Conservation (phyloP, 2,113 vertebrate genomes). For the Lichenostomus cassidix region DNA sequence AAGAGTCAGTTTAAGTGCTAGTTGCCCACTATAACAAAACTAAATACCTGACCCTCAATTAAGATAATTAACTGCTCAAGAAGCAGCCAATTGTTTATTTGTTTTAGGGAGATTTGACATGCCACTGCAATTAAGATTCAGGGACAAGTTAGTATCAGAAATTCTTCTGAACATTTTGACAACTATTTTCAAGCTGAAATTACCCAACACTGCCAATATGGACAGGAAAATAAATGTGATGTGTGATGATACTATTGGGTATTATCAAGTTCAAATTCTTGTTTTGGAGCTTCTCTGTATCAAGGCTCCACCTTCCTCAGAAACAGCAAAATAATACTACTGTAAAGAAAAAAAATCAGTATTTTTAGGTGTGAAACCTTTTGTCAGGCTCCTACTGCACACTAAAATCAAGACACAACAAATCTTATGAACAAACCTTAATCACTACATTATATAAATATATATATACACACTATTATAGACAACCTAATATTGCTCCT, state of each 20-base stretch:
- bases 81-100: background rate
- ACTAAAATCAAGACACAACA: background rate
- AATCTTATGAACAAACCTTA: background rate
- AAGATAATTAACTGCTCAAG: background rate
- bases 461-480: rapidly evolving
- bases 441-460: background rate
- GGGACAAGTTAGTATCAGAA: background rate
- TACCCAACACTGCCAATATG: background rate
- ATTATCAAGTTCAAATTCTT: background rate
- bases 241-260: too few relatives aligned
- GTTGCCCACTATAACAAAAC: background rate
- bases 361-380: background rate
- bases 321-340: background rate
- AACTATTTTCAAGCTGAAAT: conserved; percentile 54
- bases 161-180: background rate
- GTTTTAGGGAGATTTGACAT: background rate
- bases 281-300: background rate
- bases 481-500: background rate
- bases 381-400: background rate
- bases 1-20: background rate
- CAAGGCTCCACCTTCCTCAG: background rate
- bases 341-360: background rate
- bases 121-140: background rate
- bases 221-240: background rate
- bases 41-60: background rate